phyloP scores from a whole-genome alignment of 2,888 invertebrate species.

The Chloroclystis v-ata region DNA sequence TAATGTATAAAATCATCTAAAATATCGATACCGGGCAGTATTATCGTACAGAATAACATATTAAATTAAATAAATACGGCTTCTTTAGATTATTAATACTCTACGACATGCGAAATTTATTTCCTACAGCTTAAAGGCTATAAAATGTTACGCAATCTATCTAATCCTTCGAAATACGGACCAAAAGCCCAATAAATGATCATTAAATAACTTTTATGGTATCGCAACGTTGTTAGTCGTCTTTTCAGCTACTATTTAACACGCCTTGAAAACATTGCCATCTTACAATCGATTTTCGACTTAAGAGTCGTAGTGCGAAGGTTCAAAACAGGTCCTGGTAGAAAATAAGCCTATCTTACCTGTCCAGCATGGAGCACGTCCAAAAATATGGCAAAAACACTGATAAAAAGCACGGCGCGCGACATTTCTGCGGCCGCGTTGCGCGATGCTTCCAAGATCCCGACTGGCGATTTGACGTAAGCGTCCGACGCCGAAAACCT shows the following conservation, averaged over 20 bases:
- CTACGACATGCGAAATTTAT: neutral
- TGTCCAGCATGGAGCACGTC: conserved; percentile 77
- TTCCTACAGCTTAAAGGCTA: neutral
- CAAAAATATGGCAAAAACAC: conserved; percentile 79
- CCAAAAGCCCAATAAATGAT: conserved; percentile 38
- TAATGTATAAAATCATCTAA: no score
- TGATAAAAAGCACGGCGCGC: conserved; percentile 79
- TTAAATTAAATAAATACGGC: neutral
- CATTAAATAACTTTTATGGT: conserved; percentile 59
- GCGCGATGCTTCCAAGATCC: conserved; percentile 59
- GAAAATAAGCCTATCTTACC: conserved; percentile 57
- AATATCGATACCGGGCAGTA: no score
- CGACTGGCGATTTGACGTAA: conserved; percentile 59
- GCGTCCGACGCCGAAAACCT: conserved; percentile 66
- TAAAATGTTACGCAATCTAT: conserved; percentile 51
- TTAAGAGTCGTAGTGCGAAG: conserved; percentile 33
- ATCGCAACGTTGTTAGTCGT: conserved; percentile 44
- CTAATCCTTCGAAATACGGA: conserved; percentile 29
- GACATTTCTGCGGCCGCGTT: conserved; percentile 78
- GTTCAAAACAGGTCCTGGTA: conserved; percentile 22
- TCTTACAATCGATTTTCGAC: conserved; percentile 70
- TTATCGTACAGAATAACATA: no score
- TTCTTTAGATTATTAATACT: neutral
- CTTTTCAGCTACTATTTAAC: conserved; percentile 65
- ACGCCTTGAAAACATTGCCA: conserved; percentile 65